These are phyloP conservation scores for Hylaea fasciaria DNA, from an alignment of 2,888 invertebrate genomes.

Conservation along the genomic window DNA sequence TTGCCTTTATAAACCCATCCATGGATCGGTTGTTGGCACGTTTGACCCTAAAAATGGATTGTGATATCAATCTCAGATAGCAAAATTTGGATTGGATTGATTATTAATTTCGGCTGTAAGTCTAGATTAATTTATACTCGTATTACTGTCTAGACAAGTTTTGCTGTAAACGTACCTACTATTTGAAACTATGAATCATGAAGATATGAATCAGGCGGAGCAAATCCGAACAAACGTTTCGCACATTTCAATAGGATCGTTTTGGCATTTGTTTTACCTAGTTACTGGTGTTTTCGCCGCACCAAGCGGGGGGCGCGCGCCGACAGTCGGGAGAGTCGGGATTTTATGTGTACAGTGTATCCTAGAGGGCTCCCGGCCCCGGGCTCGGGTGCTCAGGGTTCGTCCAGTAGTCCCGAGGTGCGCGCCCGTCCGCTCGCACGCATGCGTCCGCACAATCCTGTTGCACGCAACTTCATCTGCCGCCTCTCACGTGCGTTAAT, in stretches of 20 bases:
- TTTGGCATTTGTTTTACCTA: conserved; percentile 42
- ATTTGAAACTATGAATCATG: no score
- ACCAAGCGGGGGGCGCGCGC: conserved; percentile 60
- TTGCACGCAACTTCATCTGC: conserved; percentile 50
- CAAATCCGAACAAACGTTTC: conserved; percentile 32
- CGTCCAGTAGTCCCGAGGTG: conserved; percentile 66
- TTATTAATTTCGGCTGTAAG: no score
- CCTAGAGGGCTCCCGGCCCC: conserved; percentile 48
- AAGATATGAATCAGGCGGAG: conserved; percentile 9
- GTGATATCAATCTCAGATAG: no score
- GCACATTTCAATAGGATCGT: conserved; percentile 36
- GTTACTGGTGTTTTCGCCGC: conserved; percentile 37
- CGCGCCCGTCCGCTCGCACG: conserved; percentile 68
- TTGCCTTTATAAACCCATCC: no score
- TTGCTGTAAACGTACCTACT: no score
- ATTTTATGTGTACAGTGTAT: conserved; percentile 49
- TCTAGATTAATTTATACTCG: no score
- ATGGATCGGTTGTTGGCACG: no score
- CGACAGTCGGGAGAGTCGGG: conserved; percentile 56
- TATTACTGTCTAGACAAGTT: no score
- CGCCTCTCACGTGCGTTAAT: conserved; percentile 28
- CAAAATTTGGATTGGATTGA: no score
- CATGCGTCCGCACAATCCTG: conserved; percentile 69
- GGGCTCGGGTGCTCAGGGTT: conserved; percentile 46
- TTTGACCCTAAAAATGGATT: no score